These are phyloP conservation scores for Eclectus roratus DNA, from an alignment of 2,113 vertebrate genomes.

Conservation along the genomic window DNA sequence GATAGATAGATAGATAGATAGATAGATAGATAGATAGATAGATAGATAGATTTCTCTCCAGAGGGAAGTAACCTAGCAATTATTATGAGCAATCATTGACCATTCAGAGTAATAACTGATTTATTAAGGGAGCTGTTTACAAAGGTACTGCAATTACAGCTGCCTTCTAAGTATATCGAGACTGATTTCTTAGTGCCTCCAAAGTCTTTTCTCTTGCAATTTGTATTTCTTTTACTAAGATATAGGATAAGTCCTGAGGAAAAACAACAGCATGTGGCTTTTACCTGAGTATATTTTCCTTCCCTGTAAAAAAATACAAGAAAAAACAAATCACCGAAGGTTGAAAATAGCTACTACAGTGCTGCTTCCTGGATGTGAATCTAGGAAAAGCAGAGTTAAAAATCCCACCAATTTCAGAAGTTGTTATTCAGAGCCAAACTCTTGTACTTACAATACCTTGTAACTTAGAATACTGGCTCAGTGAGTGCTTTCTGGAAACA, in stretches of 20 bases:
- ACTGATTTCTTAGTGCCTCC: not conserved
- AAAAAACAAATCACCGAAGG: not conserved
- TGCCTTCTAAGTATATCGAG: not conserved
- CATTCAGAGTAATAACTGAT: conserved; percentile 26
- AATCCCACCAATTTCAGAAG: not conserved
- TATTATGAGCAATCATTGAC: not conserved
- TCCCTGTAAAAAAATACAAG: not conserved
- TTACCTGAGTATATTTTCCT: not conserved
- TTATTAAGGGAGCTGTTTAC: conserved; percentile 10
- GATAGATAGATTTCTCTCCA: not conserved
- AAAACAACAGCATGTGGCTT: not conserved
- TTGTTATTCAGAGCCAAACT: not conserved
- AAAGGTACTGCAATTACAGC: not conserved
- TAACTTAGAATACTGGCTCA: not conserved
- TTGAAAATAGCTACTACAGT: not conserved
- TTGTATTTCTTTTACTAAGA: not conserved
- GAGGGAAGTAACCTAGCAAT: not conserved
- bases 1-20: too few species aligned
- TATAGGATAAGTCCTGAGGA: not conserved
- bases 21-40: too few species aligned
- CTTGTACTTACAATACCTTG: not conserved
- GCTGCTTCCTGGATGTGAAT: not conserved
- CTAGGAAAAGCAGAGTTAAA: not conserved
- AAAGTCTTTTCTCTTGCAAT: not conserved
- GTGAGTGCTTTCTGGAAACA: not conserved